These are phyloP conservation scores for Elachura formosa DNA, from an alignment of 2,113 vertebrate genomes.

Conservation along the genomic window DNA sequence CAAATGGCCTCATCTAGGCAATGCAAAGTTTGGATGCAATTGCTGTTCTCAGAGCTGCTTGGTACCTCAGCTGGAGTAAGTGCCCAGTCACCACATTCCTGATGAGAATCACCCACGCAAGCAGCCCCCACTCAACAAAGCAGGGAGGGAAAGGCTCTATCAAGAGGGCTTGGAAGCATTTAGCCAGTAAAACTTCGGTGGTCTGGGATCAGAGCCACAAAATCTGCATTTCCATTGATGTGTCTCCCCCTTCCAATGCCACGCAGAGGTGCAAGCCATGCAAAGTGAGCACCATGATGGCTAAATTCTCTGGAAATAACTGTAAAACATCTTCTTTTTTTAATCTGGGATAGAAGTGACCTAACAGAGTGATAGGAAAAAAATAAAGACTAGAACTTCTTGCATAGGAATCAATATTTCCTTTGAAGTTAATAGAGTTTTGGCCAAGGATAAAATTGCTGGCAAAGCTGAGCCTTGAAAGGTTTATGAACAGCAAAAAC, in stretches of 20 bases:
- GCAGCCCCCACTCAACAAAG: not conserved
- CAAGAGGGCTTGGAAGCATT: not conserved
- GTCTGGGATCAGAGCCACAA: not conserved
- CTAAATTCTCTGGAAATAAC: not conserved
- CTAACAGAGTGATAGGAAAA: rapidly evolving
- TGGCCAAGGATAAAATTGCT: not conserved
- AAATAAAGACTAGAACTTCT: not conserved
- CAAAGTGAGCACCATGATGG: too few relatives aligned
- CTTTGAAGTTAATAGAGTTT: not conserved
- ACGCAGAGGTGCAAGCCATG: not conserved
- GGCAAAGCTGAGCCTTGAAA: not conserved
- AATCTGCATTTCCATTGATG: not conserved
- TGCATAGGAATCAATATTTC: not conserved
- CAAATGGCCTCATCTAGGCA: not conserved
- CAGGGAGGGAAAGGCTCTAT: not conserved
- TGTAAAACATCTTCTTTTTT: not conserved
- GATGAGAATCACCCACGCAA: not conserved
- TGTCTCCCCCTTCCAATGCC: not conserved
- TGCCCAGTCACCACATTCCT: not conserved
- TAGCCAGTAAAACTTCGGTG: not conserved
- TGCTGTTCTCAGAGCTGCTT: not conserved
- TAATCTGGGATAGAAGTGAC: not conserved
- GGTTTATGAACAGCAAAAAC: not conserved
- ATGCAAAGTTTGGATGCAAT: rapidly evolving
- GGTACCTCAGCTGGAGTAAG: not conserved